Percentiles rank a stretch among this genome's conserved stretches.
Conservation (phyloP, 2,888 invertebrate genomes). For the Trichacis sp. region DNA sequence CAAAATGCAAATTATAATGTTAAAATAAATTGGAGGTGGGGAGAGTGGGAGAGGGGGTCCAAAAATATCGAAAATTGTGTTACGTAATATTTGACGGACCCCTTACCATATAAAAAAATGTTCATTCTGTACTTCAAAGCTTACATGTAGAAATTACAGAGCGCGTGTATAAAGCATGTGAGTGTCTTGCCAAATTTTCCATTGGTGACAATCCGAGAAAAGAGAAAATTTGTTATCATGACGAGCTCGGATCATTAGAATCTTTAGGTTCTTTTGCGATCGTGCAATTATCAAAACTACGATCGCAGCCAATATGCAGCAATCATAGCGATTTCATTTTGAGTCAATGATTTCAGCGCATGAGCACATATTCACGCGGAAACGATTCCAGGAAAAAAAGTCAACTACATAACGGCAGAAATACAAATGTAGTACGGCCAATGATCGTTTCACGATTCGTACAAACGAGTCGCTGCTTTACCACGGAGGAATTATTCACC, state of each 20-base stretch:
- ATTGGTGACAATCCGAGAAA: constrained; percentile 7
- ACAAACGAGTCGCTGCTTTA: neutral
- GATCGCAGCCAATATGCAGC: neutral
- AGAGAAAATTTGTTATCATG: neutral
- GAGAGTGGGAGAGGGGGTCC: too few relatives aligned
- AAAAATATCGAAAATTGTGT: too few relatives aligned
- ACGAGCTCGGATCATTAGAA: neutral
- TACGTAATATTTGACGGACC: too few relatives aligned
- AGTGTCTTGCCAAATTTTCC: neutral
- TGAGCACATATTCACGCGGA: neutral
- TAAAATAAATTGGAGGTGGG: too few relatives aligned
- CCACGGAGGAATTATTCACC: neutral
- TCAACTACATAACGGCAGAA: constrained; percentile 9
- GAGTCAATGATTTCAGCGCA: too few relatives aligned
- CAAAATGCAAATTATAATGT: too few relatives aligned
- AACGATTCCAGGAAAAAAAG: constrained; percentile 11
- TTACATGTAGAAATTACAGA: too few relatives aligned
- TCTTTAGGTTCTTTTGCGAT: neutral
- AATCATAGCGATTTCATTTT: too few relatives aligned
- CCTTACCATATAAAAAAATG: too few relatives aligned
- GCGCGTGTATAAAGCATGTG: too few relatives aligned
- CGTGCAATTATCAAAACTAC: neutral
- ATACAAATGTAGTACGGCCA: neutral
- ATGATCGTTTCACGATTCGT: neutral
- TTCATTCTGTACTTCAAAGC: too few relatives aligned